Base-by-base conservation (phyloP, 2,113 vertebrate species). In the Psittacus erithacus region DNA sequence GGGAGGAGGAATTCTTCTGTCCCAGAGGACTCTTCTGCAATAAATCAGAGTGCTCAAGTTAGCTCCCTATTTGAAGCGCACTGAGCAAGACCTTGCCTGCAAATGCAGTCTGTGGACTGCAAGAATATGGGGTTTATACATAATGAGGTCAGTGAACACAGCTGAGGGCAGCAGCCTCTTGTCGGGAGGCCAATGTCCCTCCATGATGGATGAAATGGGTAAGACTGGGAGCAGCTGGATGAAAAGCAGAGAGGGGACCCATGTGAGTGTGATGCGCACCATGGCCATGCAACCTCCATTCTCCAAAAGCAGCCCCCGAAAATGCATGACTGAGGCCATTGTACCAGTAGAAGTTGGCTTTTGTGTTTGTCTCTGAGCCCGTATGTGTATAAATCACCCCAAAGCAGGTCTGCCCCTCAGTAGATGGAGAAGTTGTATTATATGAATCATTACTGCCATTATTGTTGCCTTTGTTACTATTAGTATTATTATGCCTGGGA, bases 211-310 rank as follows among this genome's bases (percentile, higher is more conserved):
- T 57, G 33, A 25, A 11, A 29, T 67, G 68, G 59, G 13, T 14
- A 39, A 70, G 68, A 17, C 35, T 77, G 52, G 41, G 59, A 86
- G 63, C 76, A 64, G 43, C 19, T 43, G n/a, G 12, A 44, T 1
- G 1, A 87, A 35, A 68, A 53, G 17, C 11, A 69, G 35, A 80
- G 79, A 63, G 68, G 25, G 1, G 3, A 6, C 63, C 9, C 33
- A 44, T 2, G 0, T n/a, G 39, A 78, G 27, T 1, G 0, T 25
- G 67, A 47, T 24, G 29, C 35, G 59, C 77, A 47, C 11, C 46
- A 5, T 27, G 47, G 23, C 39, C 14, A 3, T 16, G 57, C 33
- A 59, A 59, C 22, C 57, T 59, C 57, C 57, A 35, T 59, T 59
- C 53, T 55, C 13, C 33, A 59, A 59, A 59, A 24, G 33, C 57